Conservation (phyloP, 1,140 invertebrate species). For the Sitodiplosis mosellana region DNA sequence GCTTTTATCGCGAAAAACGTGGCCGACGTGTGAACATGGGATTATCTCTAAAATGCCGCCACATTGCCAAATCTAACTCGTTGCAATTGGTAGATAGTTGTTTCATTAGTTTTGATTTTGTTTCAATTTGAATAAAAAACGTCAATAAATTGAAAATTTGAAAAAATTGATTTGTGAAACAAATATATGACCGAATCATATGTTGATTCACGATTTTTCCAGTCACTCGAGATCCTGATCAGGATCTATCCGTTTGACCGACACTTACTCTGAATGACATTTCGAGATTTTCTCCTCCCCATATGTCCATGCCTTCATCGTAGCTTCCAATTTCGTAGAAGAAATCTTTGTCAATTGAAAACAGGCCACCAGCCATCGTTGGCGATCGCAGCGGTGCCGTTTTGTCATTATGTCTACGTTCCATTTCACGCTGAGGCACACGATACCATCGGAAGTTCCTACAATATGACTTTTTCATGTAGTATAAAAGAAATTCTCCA, state of each 20-base stretch:
- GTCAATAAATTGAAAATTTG: background rate
- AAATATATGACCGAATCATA: too few relatives aligned
- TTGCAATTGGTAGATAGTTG: conserved; percentile 2
- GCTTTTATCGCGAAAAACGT: conserved; percentile 97
- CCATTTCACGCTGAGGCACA: conserved; percentile 87
- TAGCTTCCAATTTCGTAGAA: conserved; percentile 96
- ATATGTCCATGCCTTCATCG: conserved; percentile 98
- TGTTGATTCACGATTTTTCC: too few relatives aligned
- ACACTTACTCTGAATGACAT: conserved; percentile 91
- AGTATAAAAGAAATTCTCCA: too few relatives aligned
- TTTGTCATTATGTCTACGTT: conserved; percentile 70
- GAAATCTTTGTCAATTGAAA: conserved; percentile 91
- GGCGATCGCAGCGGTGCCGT: conserved; percentile 83
- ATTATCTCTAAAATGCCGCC: conserved; percentile 89
- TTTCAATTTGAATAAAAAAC: too few relatives aligned
- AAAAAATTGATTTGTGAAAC: too few relatives aligned
- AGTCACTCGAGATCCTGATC: too few relatives aligned
- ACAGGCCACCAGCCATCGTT: conserved; percentile 98
- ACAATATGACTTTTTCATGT: too few relatives aligned
- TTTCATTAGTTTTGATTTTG: background rate
- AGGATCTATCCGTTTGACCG: conserved; percentile 3
- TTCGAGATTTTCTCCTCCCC: conserved; percentile 94
- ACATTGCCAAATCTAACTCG: conserved; percentile 87
- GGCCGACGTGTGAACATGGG: conserved; percentile 90
- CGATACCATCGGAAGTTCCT: conserved; percentile 58